Evolutionary conservation across 2,113 vertebrate genomes (phyloP), one percentile per base, ranked within the genome.

Genomic region (Elephas maximus): DNA sequence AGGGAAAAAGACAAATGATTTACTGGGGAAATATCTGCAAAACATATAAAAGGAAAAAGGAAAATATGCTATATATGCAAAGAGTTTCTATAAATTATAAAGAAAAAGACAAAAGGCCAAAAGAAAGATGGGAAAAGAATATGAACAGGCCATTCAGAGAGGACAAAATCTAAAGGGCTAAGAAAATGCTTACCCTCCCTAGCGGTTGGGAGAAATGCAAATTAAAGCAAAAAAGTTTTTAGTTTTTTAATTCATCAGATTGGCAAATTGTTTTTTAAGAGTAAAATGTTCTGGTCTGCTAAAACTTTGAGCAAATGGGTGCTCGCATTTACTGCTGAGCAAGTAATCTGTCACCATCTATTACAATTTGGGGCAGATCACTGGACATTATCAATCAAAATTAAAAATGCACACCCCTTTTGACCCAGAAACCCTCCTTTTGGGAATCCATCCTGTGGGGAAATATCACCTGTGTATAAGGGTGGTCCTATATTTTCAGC

Each of bases 141-240:
- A 85, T 8, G 71, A 94, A 85, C 2, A 74, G 37, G 18, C 17
- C 48, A 67, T 86, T 84, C 21, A 57, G n/a, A 71, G 30, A 62
- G 33, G 63, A 51, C 48, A 63, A 93, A 24, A 15, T 63, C 26
- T 91, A 63, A 92, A 69, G 26, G 71, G 44, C 4, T 79, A 79
- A 91, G 71, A 90, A 94, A 96, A 81, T 65, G 26, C 57, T 88
- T 86, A 60, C 4, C 30, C 69, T 96, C 62, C 51, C 87, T 94
- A 81, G 76, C 74, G n/a, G 28, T 4, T 81, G 37, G 30, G 77
- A 57, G 94, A 97, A 95, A 94, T 79, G 88, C 65, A 97, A 93
- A 90, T 95, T 92, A 90, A 94, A 94, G 48, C 77, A 95, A 95
- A 96, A n/a, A 83, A 73, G 51, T 84, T 89, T 96, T 93, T 76